These are phyloP conservation scores for Conistra vaccinii DNA, from an alignment of 2,888 invertebrate species.

Conservation along the genomic window DNA sequence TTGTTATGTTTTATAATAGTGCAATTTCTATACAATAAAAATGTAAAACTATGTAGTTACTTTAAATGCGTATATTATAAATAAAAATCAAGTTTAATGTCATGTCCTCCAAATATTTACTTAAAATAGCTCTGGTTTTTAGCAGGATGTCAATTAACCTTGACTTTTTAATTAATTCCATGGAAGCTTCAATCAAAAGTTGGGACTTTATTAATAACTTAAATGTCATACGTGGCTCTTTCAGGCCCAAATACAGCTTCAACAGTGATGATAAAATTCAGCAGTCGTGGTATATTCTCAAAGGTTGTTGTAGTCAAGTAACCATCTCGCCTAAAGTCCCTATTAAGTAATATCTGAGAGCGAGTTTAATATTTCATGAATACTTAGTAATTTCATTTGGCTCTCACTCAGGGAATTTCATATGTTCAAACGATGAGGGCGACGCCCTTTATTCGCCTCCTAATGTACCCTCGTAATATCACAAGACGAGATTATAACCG, in stretches of 20 bases:
- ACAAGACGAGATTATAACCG: slow-evolving; percentile 47
- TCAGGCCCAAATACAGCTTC: not conserved
- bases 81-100: not conserved
- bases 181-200: slow-evolving; percentile 27
- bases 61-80: too few species aligned
- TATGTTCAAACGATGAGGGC: slow-evolving; percentile 56
- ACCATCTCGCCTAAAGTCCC: slow-evolving; percentile 21
- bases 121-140: not conserved
- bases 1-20: slow-evolving; percentile 17
- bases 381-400: slow-evolving; percentile 64
- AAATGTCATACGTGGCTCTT: not conserved
- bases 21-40: slow-evolving; percentile 38
- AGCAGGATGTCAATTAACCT: not conserved
- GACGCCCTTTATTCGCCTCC: slow-evolving; percentile 45
- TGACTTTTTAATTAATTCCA: slow-evolving; percentile 7
- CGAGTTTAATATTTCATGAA: slow-evolving; percentile 65
- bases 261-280: not conserved
- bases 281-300: not conserved
- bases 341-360: slow-evolving; percentile 50
- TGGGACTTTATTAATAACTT: slow-evolving; percentile 15
- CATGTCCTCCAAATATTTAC: not conserved
- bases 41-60: not conserved
- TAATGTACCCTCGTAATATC: slow-evolving; percentile 57
- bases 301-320: slow-evolving; percentile 34
- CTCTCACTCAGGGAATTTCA: slow-evolving; percentile 63